Base-by-base conservation (phyloP, 2,888 invertebrate genomes). In the Agelastica alni region DNA sequence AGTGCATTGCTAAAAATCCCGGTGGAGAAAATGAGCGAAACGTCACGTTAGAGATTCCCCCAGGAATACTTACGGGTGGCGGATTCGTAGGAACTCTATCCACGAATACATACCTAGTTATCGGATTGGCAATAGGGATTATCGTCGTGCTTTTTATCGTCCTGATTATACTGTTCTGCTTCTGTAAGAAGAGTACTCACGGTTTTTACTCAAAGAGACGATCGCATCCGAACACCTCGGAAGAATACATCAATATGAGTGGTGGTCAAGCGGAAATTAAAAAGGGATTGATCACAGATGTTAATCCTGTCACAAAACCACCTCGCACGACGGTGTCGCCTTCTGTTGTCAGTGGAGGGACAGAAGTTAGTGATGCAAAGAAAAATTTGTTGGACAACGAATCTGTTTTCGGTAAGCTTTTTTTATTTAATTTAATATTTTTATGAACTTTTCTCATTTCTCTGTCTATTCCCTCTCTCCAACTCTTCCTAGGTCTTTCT, bases 251-350 rank as follows among this genome's bases (percentile, higher is more conserved):
- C 7, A 81, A 87, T 65, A 82, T 89, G 54, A 88, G 89, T 71
- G 87, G 87, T 1, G 88, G 89, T 1, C 87, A 88, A 2, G 85
- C 87, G 53, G 92, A 93, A 71, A 90, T 91, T 81, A 91, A 91
- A 72, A 92, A 93, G 75, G 89, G 90, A 59, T 78, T 92, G 42
- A 86, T 93, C 60, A 88, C 89, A 2, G 88, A 91, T 45, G 89
- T 91, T 18, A 91, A 92, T 77, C 91, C 91, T 0, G 88, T 92
- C 12, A 88, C 88, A 53, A 92, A 93, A 70, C 90, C 91, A 0
- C 90, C 91, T 3, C 79, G 91, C 42, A 81, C 90, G 56, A 88
- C 88, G 61, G 90, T 91, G 55, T 84, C 83, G 49, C 88, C 89
- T 14, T 86, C 88, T 4, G 84, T 86, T 14, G 84, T 83, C 45